Base-by-base conservation (phyloP, 2,888 invertebrate genomes). In the Tipula lateralis region DNA sequence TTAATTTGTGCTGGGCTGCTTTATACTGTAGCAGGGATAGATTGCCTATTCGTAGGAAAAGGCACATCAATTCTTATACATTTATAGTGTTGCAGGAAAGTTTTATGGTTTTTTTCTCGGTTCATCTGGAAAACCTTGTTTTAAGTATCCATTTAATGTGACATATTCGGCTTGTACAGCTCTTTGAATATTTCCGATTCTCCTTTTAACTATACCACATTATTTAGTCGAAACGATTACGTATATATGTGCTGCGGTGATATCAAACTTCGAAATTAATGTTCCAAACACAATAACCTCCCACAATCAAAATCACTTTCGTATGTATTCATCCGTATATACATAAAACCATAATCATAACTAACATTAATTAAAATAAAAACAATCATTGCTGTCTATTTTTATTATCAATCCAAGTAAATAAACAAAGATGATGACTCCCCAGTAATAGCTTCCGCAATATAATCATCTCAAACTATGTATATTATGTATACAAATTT, bases 371-470 rank as follows among this genome's bases (percentile, higher is more conserved):
- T 66, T 66, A 66, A 66, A 66, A 66, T 66, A 66, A 12, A 66
- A 24, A 66, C 24, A 66, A 44, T 66, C 24, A 24, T 66, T 66
- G 66, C 66, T 66, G 66, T 66, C 66, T 66, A 66, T 66, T 66
- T 44, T 66, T 66, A 66, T 66, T 66, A 66, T 66, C 66, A 66
- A 19, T 66, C 66, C 24, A 66, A 50, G 44, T 50, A 50, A 16
- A 50, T 50, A 50, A 50, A 50, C 44, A 50, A 24, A 66, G 66
- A 66, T 66, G 66, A 66, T 66, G 66, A 66, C 66, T 66, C 66
- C 24, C 66, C 24, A 66, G 66, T 66, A 66, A 66, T 66, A 66
- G 66, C 66, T 66, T 66, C 66, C 66, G 66, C 66, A 66, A 66
- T 66, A 66, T 66, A 66, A 24, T 66, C 66, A 66, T 66, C 66